These are phyloP conservation scores for Coracopsis vasa DNA, from an alignment of 2,113 vertebrate genomes.

Conservation along the genomic window DNA sequence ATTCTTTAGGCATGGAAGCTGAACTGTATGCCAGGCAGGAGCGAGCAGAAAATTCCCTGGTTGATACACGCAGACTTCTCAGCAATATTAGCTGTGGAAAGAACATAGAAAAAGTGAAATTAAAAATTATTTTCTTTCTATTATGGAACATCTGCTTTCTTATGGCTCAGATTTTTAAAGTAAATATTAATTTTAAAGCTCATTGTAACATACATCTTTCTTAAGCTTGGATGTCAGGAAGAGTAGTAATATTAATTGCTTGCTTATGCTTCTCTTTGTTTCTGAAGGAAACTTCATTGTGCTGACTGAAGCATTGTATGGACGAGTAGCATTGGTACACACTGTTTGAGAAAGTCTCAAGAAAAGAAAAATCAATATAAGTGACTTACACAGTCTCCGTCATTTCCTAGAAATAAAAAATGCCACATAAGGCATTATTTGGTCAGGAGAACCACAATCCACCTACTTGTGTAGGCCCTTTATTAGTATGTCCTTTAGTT, in stretches of 20 bases:
- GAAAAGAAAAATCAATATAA: background rate
- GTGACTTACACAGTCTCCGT: background rate
- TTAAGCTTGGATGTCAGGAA: background rate
- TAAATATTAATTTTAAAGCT: background rate
- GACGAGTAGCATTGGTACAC: background rate
- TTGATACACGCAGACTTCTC: background rate
- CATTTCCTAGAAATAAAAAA: background rate
- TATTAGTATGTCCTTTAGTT: background rate
- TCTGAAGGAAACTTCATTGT: background rate
- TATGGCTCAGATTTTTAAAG: background rate
- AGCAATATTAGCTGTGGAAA: background rate
- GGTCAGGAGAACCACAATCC: background rate
- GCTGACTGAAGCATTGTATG: background rate
- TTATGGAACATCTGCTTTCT: background rate
- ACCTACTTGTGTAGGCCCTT: background rate
- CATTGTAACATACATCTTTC: background rate
- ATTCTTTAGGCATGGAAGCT: background rate
- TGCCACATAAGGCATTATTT: background rate
- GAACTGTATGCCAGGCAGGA: background rate
- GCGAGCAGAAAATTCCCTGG: background rate
- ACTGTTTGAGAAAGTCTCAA: background rate
- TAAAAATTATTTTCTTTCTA: background rate
- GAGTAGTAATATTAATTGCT: background rate
- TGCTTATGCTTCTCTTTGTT: background rate
- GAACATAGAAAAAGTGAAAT: background rate